phyloP scores from a whole-genome alignment of 2,113 vertebrate genomes.

The Prionailurus bengalensis region DNA sequence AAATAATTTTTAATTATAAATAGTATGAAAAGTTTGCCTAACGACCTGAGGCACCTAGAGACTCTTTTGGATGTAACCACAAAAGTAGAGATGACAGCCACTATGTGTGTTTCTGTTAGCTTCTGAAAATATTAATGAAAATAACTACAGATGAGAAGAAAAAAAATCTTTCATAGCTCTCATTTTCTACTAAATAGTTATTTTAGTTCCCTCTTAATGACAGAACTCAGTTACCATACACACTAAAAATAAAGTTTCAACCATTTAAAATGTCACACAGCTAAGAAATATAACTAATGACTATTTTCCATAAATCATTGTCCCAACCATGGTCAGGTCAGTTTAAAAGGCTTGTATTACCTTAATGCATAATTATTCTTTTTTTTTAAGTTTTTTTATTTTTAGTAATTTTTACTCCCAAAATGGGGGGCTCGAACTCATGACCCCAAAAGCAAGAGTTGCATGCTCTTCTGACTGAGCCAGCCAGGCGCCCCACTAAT shows the following conservation, averaged over 20 bases:
- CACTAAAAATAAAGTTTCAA: conserved; percentile 26
- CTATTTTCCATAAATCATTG: conserved; percentile 42
- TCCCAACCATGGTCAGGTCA: background rate
- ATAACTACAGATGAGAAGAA: background rate
- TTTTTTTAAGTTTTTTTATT: background rate
- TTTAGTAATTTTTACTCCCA: background rate
- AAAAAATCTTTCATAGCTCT: background rate
- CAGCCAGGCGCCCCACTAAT: background rate
- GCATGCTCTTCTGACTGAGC: background rate
- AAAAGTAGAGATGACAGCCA: background rate
- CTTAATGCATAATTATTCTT: background rate
- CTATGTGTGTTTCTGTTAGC: background rate
- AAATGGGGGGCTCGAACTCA: background rate
- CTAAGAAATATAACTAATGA: conserved; percentile 20
- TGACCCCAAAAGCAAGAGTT: background rate
- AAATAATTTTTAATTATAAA: conserved; percentile 49
- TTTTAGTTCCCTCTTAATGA: conserved; percentile 23
- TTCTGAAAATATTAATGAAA: conserved; percentile 16
- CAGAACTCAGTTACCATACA: background rate
- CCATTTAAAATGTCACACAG: background rate
- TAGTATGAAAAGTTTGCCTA: background rate
- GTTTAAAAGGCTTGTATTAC: conserved; percentile 27
- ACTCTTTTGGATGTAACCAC: background rate
- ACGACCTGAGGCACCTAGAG: background rate
- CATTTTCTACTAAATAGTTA: conserved; percentile 6